phyloP scores from a whole-genome alignment of 2,113 vertebrate species.

The Halichoerus grypus region DNA sequence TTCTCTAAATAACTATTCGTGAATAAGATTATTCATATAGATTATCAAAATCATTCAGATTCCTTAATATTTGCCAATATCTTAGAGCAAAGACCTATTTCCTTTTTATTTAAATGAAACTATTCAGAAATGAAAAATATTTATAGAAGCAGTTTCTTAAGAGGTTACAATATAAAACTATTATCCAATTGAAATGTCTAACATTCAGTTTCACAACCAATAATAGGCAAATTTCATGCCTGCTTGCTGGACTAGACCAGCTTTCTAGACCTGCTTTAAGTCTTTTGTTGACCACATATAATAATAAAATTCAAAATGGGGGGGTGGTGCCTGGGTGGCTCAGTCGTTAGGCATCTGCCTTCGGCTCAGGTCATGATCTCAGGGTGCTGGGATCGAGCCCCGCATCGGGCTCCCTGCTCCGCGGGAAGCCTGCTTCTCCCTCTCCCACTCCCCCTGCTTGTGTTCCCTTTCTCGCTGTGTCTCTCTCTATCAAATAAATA shows the following conservation, averaged over 20 bases:
- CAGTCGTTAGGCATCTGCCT: too few species aligned
- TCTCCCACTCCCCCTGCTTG: too few species aligned
- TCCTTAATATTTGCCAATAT: slow-evolving; percentile 22
- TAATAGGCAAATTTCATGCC: not conserved
- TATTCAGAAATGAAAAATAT: not conserved
- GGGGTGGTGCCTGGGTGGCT: too few species aligned
- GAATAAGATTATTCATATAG: not conserved
- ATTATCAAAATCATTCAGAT: slow-evolving; percentile 21
- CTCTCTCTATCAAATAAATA: too few species aligned
- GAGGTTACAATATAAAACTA: not conserved
- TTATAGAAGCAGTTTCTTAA: not conserved
- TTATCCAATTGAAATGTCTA: not conserved
- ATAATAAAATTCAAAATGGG: not conserved
- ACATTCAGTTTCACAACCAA: not conserved
- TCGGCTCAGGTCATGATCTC: too few species aligned
- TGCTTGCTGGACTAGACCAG: not conserved
- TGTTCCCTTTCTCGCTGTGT: too few species aligned
- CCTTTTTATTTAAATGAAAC: not conserved
- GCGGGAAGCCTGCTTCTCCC: too few species aligned
- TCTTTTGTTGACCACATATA: not conserved
- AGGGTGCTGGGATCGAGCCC: too few species aligned
- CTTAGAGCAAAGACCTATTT: not conserved
- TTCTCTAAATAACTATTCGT: slow-evolving; percentile 34
- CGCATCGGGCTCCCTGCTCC: too few species aligned
- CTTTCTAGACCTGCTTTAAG: not conserved